Evolutionary conservation across 2,888 invertebrate species (phyloP).

Genomic region (Elmis aenea): DNA sequence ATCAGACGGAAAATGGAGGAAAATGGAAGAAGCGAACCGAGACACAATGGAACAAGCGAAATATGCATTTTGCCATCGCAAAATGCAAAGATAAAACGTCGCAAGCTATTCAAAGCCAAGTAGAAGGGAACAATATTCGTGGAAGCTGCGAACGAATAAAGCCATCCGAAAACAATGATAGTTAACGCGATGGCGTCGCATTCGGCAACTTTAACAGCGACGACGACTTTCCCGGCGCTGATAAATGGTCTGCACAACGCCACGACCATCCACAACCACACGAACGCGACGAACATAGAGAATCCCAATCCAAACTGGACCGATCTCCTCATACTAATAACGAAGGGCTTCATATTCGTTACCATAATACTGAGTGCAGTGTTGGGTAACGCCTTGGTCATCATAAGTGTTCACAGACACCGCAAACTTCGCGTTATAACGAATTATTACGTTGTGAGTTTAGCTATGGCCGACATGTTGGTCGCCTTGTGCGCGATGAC

Average conservation of each 20-base stretch:
- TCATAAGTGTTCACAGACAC: constrained; percentile 76
- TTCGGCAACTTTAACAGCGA: constrained; percentile 41
- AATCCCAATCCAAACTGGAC: constrained; percentile 48
- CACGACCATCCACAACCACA: constrained; percentile 29
- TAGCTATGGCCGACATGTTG: constrained; percentile 90
- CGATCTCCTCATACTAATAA: constrained; percentile 55
- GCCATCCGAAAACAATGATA: constrained; percentile 39
- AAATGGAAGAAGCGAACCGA: too few species aligned
- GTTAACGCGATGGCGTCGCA: constrained; percentile 46
- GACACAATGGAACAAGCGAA: too few species aligned
- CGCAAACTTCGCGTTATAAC: constrained; percentile 81
- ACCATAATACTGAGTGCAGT: constrained; percentile 85
- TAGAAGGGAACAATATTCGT: too few species aligned
- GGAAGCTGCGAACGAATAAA: neutral
- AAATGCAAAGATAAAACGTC: too few species aligned
- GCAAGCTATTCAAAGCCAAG: too few species aligned
- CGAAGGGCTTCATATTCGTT: constrained; percentile 76
- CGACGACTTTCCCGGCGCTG: constrained; percentile 31
- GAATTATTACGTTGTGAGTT: constrained; percentile 92
- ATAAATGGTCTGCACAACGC: constrained; percentile 31
- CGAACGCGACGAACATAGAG: constrained; percentile 40
- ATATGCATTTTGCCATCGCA: too few species aligned
- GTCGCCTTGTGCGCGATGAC: constrained; percentile 91
- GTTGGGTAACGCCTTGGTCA: constrained; percentile 88
- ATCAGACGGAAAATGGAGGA: too few species aligned